Evolutionary conservation across 2,113 vertebrate genomes (phyloP), one percentile per base, ranked within the genome.

Genomic region (Antigone vipio): DNA sequence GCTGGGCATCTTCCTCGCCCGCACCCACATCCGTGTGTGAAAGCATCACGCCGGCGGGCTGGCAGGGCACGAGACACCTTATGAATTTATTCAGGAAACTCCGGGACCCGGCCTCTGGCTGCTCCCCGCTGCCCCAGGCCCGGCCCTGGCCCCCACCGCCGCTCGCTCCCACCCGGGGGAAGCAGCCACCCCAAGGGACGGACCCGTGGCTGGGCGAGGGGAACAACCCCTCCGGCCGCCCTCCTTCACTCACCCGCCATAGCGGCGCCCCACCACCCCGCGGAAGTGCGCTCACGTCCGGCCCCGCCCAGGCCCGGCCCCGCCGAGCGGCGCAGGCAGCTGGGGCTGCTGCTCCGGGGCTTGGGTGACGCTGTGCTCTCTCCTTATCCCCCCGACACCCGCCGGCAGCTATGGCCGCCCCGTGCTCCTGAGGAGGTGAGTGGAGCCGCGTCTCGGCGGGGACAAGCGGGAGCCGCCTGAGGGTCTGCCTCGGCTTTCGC

Each of bases 271-370:
- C 73, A 3, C 94, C 35, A 50, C 92, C 76, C 66, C 78, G 55
- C 94, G 94, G 96, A 97, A 97, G 62, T 96, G 87, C 67, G 82
- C 83, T 96, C 96, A 96, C 92, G 88, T 97, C 96, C 94, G 94
- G 94, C 82, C 75, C 95, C 94, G 88, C 95, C 96, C 87, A 49
- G n/a, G 49, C 77, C 72, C 82, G 59, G 76, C 83, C 91, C 68
- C 66, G n/a, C 72, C 50, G 78, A 89, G 63, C 85, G 74, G 87
- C 78, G 73, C 77, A 76, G 86, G 76, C 78, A 50, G 64, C 67
- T 17, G 73, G 22, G 50, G 62, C 32, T 20, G 49, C 22, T 13
- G 86, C 64, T 22, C 53, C 44, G 24, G 69, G 86, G 75, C 58
- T 50, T 55, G 42, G 9, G 32, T 0, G 32, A 3, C 34, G 17